These are phyloP conservation scores for Saturnia pavonia DNA, from an alignment of 2,888 invertebrate species.

Conservation along the genomic window DNA sequence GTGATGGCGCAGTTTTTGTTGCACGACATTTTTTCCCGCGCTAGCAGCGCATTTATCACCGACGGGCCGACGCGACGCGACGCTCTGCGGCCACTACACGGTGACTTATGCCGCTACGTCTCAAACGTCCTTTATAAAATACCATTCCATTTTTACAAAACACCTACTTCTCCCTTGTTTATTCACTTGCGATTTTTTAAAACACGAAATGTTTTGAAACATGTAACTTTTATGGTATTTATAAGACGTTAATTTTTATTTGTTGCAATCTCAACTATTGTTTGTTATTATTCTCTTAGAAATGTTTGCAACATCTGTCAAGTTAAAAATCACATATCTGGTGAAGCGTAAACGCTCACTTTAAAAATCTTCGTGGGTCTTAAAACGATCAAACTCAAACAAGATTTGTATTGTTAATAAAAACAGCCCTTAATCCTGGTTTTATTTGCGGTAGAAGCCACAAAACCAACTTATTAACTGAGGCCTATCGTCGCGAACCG, in stretches of 20 bases:
- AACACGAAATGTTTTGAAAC: not conserved
- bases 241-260: not conserved
- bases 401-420: conserved; percentile 66
- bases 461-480: conserved; percentile 76
- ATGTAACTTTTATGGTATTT: too few species aligned
- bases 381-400: conserved; percentile 77
- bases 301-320: conserved; percentile 3
- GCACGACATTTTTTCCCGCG: conserved; percentile 80
- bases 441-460: conserved; percentile 55
- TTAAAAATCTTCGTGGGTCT: conserved; percentile 56
- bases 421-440: conserved; percentile 64
- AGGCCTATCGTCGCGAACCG: conserved; percentile 61
- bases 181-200: conserved; percentile 13
- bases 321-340: conserved; percentile 24
- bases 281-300: conserved; percentile 7
- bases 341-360: conserved; percentile 53
- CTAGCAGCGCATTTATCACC: conserved; percentile 76
- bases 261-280: not conserved
- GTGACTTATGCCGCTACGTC: conserved; percentile 68
- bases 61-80: conserved; percentile 30
- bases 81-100: conserved; percentile 40
- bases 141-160: conserved; percentile 43
- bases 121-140: conserved; percentile 34
- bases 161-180: conserved; percentile 37
- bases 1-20: conserved; percentile 76